These are phyloP conservation scores for Busseola fusca DNA, from an alignment of 2,888 invertebrate species.

Conservation along the genomic window DNA sequence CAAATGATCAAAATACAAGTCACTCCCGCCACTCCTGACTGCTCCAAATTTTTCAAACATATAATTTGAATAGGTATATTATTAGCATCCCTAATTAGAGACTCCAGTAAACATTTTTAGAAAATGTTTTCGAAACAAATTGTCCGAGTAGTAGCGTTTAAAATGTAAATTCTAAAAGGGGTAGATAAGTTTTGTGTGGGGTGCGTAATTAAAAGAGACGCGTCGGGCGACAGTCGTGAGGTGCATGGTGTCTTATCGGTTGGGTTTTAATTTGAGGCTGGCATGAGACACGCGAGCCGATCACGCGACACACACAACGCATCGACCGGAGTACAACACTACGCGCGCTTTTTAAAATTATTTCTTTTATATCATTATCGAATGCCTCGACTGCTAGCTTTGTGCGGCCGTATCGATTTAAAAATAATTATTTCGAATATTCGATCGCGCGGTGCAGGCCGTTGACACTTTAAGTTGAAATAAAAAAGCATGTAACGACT, in stretches of 20 bases:
- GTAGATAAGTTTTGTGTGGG: slow-evolving; percentile 83
- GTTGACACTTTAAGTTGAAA: slow-evolving; percentile 57
- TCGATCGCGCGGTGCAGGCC: slow-evolving; percentile 49
- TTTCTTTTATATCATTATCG: slow-evolving; percentile 80
- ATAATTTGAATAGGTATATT: slow-evolving; percentile 41
- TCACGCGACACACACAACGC: slow-evolving; percentile 85
- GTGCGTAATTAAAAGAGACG: slow-evolving; percentile 88
- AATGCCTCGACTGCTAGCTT: slow-evolving; percentile 62
- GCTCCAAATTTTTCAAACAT: slow-evolving; percentile 35
- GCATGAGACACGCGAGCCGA: slow-evolving; percentile 86
- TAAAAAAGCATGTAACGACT: slow-evolving; percentile 63
- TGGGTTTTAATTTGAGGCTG: slow-evolving; percentile 87
- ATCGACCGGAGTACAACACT: slow-evolving; percentile 68
- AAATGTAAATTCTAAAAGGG: slow-evolving; percentile 79
- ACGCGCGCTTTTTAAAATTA: slow-evolving; percentile 77
- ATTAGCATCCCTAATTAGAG: slow-evolving; percentile 58
- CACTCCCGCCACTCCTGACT: slow-evolving; percentile 18
- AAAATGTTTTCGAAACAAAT: slow-evolving; percentile 60
- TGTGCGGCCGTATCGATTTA: slow-evolving; percentile 58
- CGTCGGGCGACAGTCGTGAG: slow-evolving; percentile 86
- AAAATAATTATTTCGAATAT: slow-evolving; percentile 63
- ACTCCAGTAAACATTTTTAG: slow-evolving; percentile 48
- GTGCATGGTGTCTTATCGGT: slow-evolving; percentile 86
- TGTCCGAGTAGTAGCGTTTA: slow-evolving; percentile 62
- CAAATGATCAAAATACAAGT: slow-evolving; percentile 32